phyloP scores from a whole-genome alignment of 2,797 vertebrate species.

The Eleutherodactylus coqui region DNA sequence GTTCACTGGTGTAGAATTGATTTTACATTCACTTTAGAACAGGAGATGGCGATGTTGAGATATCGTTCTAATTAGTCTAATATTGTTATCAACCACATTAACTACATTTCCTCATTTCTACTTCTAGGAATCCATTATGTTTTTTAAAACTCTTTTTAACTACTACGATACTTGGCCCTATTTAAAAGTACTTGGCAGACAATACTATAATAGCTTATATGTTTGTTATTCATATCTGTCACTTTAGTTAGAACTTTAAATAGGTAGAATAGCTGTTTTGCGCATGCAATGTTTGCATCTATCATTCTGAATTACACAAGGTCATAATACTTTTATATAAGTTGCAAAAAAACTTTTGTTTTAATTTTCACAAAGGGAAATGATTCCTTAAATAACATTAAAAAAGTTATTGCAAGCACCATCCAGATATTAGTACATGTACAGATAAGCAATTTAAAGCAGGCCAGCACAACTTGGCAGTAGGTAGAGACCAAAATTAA shows the following conservation, averaged over 20 bases:
- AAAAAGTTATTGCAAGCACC: too few species aligned
- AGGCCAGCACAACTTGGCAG: too few species aligned
- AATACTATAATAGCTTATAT: background rate
- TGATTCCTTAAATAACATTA: background rate
- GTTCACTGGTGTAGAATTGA: background rate
- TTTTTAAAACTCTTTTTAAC: background rate
- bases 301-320: background rate
- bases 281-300: background rate
- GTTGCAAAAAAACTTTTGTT: background rate
- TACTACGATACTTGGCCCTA: background rate
- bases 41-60: slow-evolving; percentile 16
- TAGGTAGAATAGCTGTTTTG: background rate
- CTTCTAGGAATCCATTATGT: background rate
- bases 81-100: background rate
- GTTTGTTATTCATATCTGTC: background rate
- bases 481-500: too few species aligned
- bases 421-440: too few species aligned
- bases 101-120: background rate
- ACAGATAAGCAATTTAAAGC: too few species aligned
- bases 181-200: background rate
- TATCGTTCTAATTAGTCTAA: background rate
- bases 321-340: background rate
- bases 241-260: background rate
- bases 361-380: background rate
- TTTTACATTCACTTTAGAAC: background rate